Base-by-base conservation (phyloP, 2,888 invertebrate species). In the Notodonta ziczac region DNA sequence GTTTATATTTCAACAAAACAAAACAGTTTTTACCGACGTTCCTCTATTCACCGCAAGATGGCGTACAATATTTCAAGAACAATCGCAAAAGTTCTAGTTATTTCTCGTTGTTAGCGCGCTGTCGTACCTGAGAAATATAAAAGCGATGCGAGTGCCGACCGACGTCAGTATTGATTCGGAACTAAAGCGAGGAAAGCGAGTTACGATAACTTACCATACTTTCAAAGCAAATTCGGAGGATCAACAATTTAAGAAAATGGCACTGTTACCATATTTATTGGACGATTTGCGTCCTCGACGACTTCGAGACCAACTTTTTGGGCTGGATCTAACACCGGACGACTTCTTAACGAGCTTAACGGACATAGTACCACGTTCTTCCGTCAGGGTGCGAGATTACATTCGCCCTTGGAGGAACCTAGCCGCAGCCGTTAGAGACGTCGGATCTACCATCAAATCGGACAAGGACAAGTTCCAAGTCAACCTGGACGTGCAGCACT, bases 401-500 rank as follows among this genome's bases (percentile, higher is more conserved):
- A 58, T 86, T 5, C 85, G 91, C 0, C 91, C 91, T 0, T 91
- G 91, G 90, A 81, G 91, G 40, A 92, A 90, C 56, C 72, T 94
- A 16, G 82, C 91, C 2, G 78, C 92, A 0, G 80, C 88, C 4
- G 78, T 89, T 1, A 82, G 83, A 46, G 95, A 94, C 73, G 89
- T 94, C 55, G 94, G 93, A 0, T 94, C 94, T 0, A 94, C 93
- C 14, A 94, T 96, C 56, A 91, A 94, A 58, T 84, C 83, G 0
- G 94, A 95, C 76, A 94, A 94, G 39, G 93, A 95, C 64, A 94
- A 90, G 65, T 96, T 96, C 75, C 95, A 96, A 82, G 95, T 96
- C 0, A 95, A 95, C 73, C 87, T 97, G 78, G 97, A 97, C 80
- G 97, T 97, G 0, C 96, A 96, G 66, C 96, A 97, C 70, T 97